Evolutionary conservation across 2,888 invertebrate species (phyloP).

Genomic region (Amorpha juglandis): DNA sequence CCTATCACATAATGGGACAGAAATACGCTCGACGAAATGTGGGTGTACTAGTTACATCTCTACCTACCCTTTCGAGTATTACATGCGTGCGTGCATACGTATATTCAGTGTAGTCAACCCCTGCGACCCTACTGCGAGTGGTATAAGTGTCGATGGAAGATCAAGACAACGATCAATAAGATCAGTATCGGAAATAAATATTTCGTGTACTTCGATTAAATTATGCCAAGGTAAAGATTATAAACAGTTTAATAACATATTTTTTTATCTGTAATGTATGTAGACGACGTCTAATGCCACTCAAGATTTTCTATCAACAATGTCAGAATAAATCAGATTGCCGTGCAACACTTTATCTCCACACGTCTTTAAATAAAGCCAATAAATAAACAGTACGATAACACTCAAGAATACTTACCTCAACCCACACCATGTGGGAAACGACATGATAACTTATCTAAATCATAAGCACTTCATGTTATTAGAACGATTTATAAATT

Average conservation of each 20-base stretch:
- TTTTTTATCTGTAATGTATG: neutral
- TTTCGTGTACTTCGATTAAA: neutral
- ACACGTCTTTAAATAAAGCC: neutral
- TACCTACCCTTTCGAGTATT: too few relatives aligned
- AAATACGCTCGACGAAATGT: too few relatives aligned
- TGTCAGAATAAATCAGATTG: slow-evolving; percentile 10
- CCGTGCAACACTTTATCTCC: neutral
- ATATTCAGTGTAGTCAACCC: too few relatives aligned
- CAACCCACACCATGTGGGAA: neutral
- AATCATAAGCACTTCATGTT: slow-evolving; percentile 8
- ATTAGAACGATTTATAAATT: slow-evolving; percentile 5
- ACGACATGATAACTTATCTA: slow-evolving; percentile 1
- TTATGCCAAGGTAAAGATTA: neutral
- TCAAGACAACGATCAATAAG: too few relatives aligned
- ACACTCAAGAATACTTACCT: slow-evolving; percentile 4
- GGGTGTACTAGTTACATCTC: too few relatives aligned
- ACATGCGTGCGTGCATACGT: too few relatives aligned
- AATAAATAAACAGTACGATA: slow-evolving; percentile 2
- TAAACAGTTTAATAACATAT: too few relatives aligned
- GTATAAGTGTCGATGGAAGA: too few relatives aligned
- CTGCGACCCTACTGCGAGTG: too few relatives aligned
- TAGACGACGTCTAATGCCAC: neutral
- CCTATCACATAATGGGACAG: too few relatives aligned
- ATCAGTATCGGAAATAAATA: too few relatives aligned
- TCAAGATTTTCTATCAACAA: neutral